phyloP scores from a whole-genome alignment of 2,797 vertebrate genomes.

The Ataeniobius toweri region DNA sequence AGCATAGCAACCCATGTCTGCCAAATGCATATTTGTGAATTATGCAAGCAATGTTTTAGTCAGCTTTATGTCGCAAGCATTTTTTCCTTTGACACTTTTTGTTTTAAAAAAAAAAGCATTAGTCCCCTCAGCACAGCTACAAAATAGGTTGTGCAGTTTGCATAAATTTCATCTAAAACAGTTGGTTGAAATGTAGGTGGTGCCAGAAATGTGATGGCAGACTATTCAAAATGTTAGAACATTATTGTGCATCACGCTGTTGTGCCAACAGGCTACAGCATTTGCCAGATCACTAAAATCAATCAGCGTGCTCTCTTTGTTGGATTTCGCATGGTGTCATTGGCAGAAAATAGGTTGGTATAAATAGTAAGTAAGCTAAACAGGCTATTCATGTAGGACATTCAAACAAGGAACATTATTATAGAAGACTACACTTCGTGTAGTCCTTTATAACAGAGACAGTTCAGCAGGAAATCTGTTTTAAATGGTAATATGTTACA shows the following conservation, averaged over 20 bases:
- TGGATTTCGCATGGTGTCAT: not conserved
- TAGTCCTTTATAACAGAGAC: slow-evolving; percentile 8
- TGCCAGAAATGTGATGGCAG: slow-evolving; percentile 1
- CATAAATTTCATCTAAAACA: slow-evolving; percentile 8
- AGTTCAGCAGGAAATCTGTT: slow-evolving; percentile 24
- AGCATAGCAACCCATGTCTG: slow-evolving; percentile 28
- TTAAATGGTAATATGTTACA: slow-evolving; percentile 19
- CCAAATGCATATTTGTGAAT: slow-evolving; percentile 39
- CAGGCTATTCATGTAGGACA: slow-evolving; percentile 16
- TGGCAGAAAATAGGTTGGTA: slow-evolving; percentile 8
- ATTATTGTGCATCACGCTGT: not conserved
- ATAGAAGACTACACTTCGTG: slow-evolving; percentile 1
- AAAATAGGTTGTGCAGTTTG: not conserved
- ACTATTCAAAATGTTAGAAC: not conserved
- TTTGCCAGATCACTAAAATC: not conserved
- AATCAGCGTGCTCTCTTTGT: not conserved
- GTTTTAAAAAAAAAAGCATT: slow-evolving; percentile 8
- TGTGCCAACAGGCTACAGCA: not conserved
- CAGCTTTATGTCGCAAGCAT: slow-evolving; percentile 1
- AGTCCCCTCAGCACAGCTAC: not conserved
- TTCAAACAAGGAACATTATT: slow-evolving; percentile 20
- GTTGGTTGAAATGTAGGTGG: not conserved
- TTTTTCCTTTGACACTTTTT: slow-evolving; percentile 8
- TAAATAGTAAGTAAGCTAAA: slow-evolving; percentile 5
- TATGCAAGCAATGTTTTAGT: slow-evolving; percentile 26